Evolutionary conservation across 1,140 invertebrate species (phyloP).

Genomic region (Drosophila navojoa): DNA sequence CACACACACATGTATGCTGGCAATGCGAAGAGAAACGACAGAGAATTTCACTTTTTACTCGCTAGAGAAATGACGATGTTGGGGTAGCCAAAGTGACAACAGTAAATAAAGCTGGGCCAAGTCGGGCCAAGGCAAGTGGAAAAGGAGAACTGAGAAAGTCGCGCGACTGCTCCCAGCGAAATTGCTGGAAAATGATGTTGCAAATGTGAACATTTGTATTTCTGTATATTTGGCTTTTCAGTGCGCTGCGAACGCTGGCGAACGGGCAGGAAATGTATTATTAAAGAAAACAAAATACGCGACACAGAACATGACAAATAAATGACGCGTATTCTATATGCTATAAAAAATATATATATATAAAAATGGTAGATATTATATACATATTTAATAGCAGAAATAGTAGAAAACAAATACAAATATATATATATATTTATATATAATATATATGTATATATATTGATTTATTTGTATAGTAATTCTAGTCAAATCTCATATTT

Average conservation of each 20-base stretch:
- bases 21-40: constrained; percentile 9
- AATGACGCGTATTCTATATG: background rate
- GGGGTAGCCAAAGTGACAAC: constrained; percentile 41
- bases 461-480: no score
- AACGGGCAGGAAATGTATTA: constrained; percentile 16
- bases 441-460: no score
- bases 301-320: background rate
- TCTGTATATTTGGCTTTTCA: constrained; percentile 41
- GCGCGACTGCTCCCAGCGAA: constrained; percentile 38
- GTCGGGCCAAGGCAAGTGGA: constrained; percentile 9
- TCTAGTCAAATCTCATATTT: no score
- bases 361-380: no score
- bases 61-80: constrained; percentile 34
- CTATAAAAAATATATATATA: background rate
- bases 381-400: no score
- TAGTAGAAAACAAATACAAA: no score
- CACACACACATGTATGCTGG: constrained; percentile 20
- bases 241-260: constrained; percentile 2
- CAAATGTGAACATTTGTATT: constrained; percentile 53
- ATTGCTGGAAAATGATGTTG: constrained; percentile 55
- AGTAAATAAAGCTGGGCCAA: constrained; percentile 58
- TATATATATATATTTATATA: no score
- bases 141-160: constrained; percentile 17
- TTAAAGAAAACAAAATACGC: background rate
- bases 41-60: constrained; percentile 61